Evolutionary conservation across 2,113 vertebrate species (phyloP).

Genomic region (Odontesthes bonariensis): DNA sequence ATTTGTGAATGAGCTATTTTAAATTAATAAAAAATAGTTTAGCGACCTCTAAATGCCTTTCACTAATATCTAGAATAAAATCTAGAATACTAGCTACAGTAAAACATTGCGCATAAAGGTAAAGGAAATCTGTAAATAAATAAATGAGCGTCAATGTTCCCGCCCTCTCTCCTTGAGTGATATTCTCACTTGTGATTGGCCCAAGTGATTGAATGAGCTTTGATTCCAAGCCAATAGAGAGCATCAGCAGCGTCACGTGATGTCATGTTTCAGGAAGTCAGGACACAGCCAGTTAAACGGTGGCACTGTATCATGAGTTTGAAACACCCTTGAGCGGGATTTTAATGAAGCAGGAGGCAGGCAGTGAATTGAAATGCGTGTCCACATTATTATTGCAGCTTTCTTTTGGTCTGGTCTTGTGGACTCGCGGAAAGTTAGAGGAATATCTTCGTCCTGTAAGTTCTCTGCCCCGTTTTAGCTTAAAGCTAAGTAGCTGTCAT

Average conservation of each 20-base stretch:
- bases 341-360: neutral
- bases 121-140: neutral
- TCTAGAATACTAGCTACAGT: too few relatives aligned
- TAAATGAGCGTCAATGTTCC: neutral
- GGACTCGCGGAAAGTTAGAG: conserved; percentile 76
- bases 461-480: conserved; percentile 51
- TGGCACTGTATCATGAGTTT: conserved; percentile 17
- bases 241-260: conserved; percentile 16
- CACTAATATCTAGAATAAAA: too few relatives aligned
- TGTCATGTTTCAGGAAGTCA: conserved; percentile 68
- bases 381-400: conserved; percentile 50
- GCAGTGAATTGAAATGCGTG: conserved; percentile 54
- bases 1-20: too few relatives aligned
- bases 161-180: neutral
- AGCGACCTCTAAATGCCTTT: too few relatives aligned
- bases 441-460: conserved; percentile 82
- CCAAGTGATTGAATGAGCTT: neutral
- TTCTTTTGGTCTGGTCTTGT: conserved; percentile 54
- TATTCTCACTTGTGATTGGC: conserved; percentile 36
- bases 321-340: conserved; percentile 46
- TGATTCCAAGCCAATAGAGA: conserved; percentile 18
- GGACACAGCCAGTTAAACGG: neutral
- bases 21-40: too few relatives aligned
- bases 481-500: conserved; percentile 27
- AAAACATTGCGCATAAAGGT: neutral